phyloP scores from a whole-genome alignment of 2,888 invertebrate genomes.

The Rotaria socialis region DNA sequence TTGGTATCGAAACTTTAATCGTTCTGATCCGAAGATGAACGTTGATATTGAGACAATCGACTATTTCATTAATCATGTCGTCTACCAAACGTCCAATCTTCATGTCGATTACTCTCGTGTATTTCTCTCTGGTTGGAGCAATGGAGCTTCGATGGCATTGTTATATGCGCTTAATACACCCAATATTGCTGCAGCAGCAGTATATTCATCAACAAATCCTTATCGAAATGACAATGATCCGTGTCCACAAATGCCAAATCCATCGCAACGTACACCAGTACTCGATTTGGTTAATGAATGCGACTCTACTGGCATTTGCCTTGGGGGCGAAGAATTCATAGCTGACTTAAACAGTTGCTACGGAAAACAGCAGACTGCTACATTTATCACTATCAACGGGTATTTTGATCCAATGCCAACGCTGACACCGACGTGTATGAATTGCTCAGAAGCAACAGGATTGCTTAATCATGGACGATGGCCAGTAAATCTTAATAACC shows the following conservation, averaged over 20 bases:
- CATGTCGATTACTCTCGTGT: background rate
- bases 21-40: background rate
- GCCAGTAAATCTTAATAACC: background rate
- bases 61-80: background rate
- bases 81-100: background rate
- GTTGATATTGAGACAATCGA: background rate
- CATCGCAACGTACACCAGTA: background rate
- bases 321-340: background rate
- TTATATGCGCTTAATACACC: too few species aligned
- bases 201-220: conserved; percentile 4
- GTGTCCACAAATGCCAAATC: background rate
- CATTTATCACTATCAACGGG: background rate
- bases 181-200: background rate
- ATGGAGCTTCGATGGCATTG: background rate
- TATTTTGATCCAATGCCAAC: background rate
- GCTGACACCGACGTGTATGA: background rate
- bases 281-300: background rate
- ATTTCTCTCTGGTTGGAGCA: background rate
- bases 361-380: background rate
- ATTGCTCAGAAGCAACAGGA: background rate
- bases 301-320: background rate
- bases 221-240: background rate
- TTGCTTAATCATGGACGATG: background rate
- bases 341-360: background rate
- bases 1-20: background rate